A percentile compares a stretch with the other conserved stretches of the same genome.
Evolutionary conservation across 2,113 vertebrate genomes (phyloP).

Genomic region (Hemiscyllium ocellatum): DNA sequence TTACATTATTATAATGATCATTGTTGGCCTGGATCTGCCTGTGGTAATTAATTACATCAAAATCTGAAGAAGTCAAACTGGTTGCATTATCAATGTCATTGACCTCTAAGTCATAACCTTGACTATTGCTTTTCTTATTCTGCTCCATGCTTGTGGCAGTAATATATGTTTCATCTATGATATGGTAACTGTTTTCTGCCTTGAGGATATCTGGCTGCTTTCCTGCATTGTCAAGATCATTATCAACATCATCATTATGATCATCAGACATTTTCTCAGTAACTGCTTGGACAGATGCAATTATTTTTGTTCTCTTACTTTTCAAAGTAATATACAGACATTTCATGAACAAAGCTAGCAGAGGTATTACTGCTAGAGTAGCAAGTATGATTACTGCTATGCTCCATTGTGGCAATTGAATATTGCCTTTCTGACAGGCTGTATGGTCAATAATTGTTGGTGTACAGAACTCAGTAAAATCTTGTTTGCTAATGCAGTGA

Average conservation of each 20-base stretch:
- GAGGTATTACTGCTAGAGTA: slow-evolving; percentile 42
- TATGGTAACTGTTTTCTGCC: slow-evolving; percentile 39
- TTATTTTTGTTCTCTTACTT: slow-evolving; percentile 26
- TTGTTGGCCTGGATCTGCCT: background rate
- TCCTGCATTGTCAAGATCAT: slow-evolving; percentile 23
- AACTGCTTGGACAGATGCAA: slow-evolving; percentile 43
- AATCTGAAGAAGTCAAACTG: slow-evolving; percentile 46
- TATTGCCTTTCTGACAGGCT: slow-evolving; percentile 43
- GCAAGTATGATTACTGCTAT: slow-evolving; percentile 49
- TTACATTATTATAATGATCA: background rate
- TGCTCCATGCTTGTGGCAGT: slow-evolving; percentile 39
- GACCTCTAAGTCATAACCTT: slow-evolving; percentile 51
- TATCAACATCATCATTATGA: slow-evolving; percentile 39
- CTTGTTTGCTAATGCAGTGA: slow-evolving; percentile 53
- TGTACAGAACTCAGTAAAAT: slow-evolving; percentile 50
- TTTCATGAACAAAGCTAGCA: slow-evolving; percentile 43
- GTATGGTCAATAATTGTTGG: slow-evolving; percentile 26
- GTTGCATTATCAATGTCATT: slow-evolving; percentile 53
- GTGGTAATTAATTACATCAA: slow-evolving; percentile 38
- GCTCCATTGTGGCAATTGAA: slow-evolving; percentile 48
- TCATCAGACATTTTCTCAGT: slow-evolving; percentile 47
- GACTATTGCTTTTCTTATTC: slow-evolving; percentile 35
- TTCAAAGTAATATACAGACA: background rate
- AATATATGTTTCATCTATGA: slow-evolving; percentile 16
- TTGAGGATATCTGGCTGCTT: slow-evolving; percentile 41